Base-by-base conservation (phyloP, 1,140 invertebrate genomes). In the Nasonia longicornis region DNA sequence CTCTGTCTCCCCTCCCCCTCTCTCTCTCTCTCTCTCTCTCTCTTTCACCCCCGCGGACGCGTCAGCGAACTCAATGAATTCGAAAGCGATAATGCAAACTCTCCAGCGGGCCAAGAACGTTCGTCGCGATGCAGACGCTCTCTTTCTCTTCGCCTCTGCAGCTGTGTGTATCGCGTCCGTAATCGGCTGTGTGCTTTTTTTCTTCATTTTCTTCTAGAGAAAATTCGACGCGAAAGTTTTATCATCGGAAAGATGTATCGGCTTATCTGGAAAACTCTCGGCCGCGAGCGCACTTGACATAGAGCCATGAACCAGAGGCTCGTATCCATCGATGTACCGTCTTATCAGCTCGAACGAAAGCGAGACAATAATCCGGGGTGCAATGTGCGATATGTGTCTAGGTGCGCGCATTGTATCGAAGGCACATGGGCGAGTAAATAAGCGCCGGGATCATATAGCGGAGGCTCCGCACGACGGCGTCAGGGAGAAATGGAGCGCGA, bases 31-130 rank as follows among this genome's bases (percentile, higher is more conserved):
- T 20, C 70, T n/a, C 70, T 20, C 70, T n/a, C 70, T 3, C 70
- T 72, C 70, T 72, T 38, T 72, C 35, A 7, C 70, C 72, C 26
- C 45, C 35, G 35, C 45, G 31, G 48, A 74, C 69, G 58, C 22
- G 58, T 83, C 80, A 81, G 82, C 77, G 86, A 86, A 89, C 86
- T 88, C 88, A 89, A 89, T 89, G 88, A 89, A 88, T 89, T 84
- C 87, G 87, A 89, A 89, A 87, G 86, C 87, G 88, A 89, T 89
- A 89, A 89, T 89, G 85, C 87, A 83, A 89, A 88, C 86, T 88
- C 86, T 83, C 84, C 42, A 26, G 26, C 26, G 26, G 26, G 45
- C 69, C 52, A 77, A 74, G 76, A 82, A 73, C 67, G 78, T 77
- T 82, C 74, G 67, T 38, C 58, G 74, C 10, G 29, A 29, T 26